Evolutionary conservation across 2,797 vertebrate species (phyloP), one percentile per base, ranked within the genome.

Genomic region (Microcaecilia unicolor): DNA sequence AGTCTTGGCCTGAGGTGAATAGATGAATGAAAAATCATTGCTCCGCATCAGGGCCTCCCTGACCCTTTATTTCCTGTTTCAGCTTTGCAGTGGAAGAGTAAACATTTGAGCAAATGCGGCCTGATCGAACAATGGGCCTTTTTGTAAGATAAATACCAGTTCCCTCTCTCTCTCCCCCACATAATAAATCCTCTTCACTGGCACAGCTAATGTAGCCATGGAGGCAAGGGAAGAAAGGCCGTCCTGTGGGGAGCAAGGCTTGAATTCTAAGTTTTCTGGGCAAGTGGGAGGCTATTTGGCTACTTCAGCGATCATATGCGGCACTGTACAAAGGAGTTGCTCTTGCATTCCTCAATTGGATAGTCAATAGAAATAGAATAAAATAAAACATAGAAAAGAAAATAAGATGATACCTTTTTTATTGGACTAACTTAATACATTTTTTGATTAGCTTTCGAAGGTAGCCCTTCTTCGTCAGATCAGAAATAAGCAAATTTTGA

Each of bases 61-160:
- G 61, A 68, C 65, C 70, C 61, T 49, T 51, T 7, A 19, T 54
- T 84, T 82, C 76, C 73, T 60, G 60, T 55, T n/a, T 47, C 26
- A 51, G 47, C 71, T 75, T 72, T 71, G 61, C 66, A 76, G 69
- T 21, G 37, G 49, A 47, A 70, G 74, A 60, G 73, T 65, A 75
- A 80, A 77, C 70, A 67, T 62, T 65, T 57, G 56, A 52, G 12
- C 44, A 55, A 61, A 52, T 33, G 56, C 45, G 51, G 51, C 57
- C 32, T 48, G 44, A 16, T 18, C 14, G 25, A 52, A 76, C 73
- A 76, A 72, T 59, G 4, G 13, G 18, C 44, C 40, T 51, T 33
- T 31, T 72, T 76, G 71, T 64, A 36, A 45, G 15, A 24, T 5
- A 34, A 48, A 20, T 0, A 2, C 16, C 25, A 44, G 34, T 21